Evolutionary conservation across 2,888 invertebrate genomes (phyloP).

Genomic region (Andrena flavipes): DNA sequence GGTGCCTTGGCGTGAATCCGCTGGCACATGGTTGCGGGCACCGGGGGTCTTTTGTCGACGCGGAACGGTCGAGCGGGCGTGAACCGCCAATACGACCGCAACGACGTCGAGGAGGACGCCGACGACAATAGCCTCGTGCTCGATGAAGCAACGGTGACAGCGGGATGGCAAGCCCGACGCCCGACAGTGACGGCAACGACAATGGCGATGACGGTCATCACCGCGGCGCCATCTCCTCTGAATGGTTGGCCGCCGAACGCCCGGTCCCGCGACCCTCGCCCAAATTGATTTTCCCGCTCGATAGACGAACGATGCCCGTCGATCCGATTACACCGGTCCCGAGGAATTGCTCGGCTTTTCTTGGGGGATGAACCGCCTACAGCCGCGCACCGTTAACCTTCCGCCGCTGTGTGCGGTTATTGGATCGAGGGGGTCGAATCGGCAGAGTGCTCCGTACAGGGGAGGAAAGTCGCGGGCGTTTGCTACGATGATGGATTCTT

Average conservation of each 20-base stretch:
- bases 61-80: slow-evolving; percentile 24
- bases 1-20: background rate
- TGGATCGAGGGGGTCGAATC: background rate
- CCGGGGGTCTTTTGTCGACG: slow-evolving; percentile 9
- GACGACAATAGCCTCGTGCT: slow-evolving; percentile 33
- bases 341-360: slow-evolving; percentile 36
- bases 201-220: slow-evolving; percentile 65
- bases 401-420: background rate
- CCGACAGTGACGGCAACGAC: slow-evolving; percentile 55
- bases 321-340: slow-evolving; percentile 39
- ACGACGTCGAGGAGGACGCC: slow-evolving; percentile 29
- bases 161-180: slow-evolving; percentile 39
- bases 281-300: slow-evolving; percentile 61
- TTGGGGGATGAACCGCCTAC: background rate
- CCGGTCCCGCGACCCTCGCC: slow-evolving; percentile 6
- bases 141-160: slow-evolving; percentile 47
- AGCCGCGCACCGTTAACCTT: slow-evolving; percentile 16
- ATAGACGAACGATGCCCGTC: slow-evolving; percentile 34
- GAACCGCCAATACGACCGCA: slow-evolving; percentile 43
- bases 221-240: slow-evolving; percentile 48
- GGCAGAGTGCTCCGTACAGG: background rate
- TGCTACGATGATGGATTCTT: background rate
- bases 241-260: slow-evolving; percentile 44
- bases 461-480: background rate
- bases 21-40: background rate